A percentile compares a stretch with the other conserved stretches of the same genome.
phyloP scores from a whole-genome alignment of 2,797 vertebrate genomes.

The Avahi laniger region DNA sequence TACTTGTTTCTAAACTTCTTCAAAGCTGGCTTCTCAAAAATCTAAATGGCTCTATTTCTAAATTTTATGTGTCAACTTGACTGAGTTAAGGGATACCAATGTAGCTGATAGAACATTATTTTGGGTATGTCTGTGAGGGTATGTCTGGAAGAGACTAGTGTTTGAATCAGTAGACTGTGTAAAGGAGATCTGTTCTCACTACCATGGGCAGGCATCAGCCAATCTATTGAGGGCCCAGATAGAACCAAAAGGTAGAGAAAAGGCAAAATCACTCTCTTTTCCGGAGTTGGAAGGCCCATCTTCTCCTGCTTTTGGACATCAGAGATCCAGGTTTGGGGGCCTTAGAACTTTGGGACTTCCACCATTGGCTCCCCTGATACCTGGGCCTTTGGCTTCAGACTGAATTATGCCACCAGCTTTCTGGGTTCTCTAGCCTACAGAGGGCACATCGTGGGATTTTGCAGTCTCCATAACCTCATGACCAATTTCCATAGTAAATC shows the following conservation, averaged over 20 bases:
- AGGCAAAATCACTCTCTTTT: neutral
- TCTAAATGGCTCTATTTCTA: neutral
- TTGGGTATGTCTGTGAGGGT: neutral
- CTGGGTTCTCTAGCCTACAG: neutral
- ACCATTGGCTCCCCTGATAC: neutral
- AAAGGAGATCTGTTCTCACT: neutral
- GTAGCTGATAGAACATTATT: neutral
- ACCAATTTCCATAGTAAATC: neutral
- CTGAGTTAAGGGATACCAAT: neutral
- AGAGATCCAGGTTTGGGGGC: too few relatives aligned
- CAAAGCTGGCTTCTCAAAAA: neutral
- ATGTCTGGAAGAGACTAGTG: neutral
- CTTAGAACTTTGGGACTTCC: neutral
- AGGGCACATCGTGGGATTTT: neutral
- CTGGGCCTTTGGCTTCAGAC: neutral
- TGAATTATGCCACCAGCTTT: neutral
- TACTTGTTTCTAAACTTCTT: neutral
- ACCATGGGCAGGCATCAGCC: neutral
- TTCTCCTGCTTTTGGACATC: neutral
- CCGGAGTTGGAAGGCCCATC: neutral
- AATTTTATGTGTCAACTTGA: neutral
- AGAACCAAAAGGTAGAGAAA: neutral
- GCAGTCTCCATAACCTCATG: neutral
- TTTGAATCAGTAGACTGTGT: neutral
- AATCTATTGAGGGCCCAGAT: neutral